Base-by-base conservation (phyloP, 2,888 invertebrate genomes). In the Apodemia zela region DNA sequence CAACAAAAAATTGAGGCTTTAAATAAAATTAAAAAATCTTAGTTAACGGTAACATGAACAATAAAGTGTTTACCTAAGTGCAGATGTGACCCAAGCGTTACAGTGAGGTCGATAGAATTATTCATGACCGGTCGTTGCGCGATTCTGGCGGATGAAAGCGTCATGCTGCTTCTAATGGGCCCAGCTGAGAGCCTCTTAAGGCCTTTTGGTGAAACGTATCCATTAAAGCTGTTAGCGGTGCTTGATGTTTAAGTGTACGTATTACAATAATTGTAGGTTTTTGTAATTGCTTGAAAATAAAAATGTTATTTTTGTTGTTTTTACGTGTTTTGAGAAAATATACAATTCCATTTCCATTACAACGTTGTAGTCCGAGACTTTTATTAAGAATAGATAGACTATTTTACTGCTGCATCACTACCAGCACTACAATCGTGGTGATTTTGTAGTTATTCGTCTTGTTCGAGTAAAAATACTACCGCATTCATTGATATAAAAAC, bases 61-160 rank as follows among this genome's bases (percentile, higher is more conserved):
- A 54, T 21, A 21, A 54, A 54, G 54, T 54, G 13, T 54, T 54
- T 54, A 54, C 25, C 11, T 54, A 54, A 21, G 54, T 21, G 21
- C 54, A 21, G 21, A 54, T 54, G 54, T 54, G 54, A 21, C 25
- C 54, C 25, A 21, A 54, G 21, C 54, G 25, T 21, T 54, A 13
- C 54, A 21, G 13, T 21, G 54, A 54, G 54, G 54, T 54, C 54
- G 13, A 18, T 71, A 64, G 78, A 80, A 80, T 80, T 78, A 80
- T 80, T 80, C 79, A 80, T 80, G 74, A 71, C 71, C 61, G 68
- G 71, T 65, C 35, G 58, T 47, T 18, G 58, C 58, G 58, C 58
- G 63, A 58, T 58, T 62, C 51, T 51, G 35, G 45, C 62, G 25
- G 47, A 21, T 51, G 63, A 59, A 33, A 62, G 51, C 29, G 49